These are phyloP conservation scores for Python bivittatus DNA, from an alignment of 2,113 vertebrate genomes.

Conservation along the genomic window DNA sequence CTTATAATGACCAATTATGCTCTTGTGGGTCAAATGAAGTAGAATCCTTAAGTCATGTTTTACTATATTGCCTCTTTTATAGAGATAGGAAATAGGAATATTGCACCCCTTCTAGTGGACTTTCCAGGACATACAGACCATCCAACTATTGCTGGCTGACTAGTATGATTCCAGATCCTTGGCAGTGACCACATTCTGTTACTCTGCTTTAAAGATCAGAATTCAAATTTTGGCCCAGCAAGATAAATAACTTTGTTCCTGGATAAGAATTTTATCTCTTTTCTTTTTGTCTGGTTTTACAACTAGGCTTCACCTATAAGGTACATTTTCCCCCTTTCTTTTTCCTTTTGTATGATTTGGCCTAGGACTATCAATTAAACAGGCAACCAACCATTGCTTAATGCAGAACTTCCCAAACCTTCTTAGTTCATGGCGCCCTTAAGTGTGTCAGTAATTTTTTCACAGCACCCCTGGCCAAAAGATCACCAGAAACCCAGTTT, in stretches of 20 bases:
- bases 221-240: neutral
- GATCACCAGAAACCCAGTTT: neutral
- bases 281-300: neutral
- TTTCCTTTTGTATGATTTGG: neutral
- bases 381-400: neutral
- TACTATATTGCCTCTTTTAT: neutral
- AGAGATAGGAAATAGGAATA: neutral
- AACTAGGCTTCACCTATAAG: neutral
- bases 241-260: neutral
- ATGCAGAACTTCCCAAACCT: neutral
- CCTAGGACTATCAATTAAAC: neutral
- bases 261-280: neutral
- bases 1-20: neutral
- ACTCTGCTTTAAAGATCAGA: neutral
- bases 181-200: neutral
- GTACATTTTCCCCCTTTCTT: neutral
- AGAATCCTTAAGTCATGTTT: neutral
- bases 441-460: neutral
- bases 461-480: neutral
- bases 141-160: neutral
- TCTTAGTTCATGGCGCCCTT: neutral
- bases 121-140: neutral
- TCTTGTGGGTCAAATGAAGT: neutral
- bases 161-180: neutral
- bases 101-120: neutral